Conservation (phyloP, 2,797 vertebrate genomes). For the Acropternis orthonyx region DNA sequence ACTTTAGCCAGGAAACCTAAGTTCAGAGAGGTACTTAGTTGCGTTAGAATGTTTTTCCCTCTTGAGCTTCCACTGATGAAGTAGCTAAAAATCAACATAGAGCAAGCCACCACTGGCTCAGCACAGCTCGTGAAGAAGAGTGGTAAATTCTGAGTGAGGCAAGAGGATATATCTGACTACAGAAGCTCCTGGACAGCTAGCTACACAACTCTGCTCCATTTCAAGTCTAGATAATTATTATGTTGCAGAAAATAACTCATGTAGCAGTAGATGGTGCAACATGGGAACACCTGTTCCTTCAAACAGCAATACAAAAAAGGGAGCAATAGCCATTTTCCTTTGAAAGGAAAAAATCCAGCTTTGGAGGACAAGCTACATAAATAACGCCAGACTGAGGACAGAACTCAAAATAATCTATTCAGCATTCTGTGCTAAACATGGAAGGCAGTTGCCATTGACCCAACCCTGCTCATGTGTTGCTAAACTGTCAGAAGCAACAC, state of each 20-base stretch:
- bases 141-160: not conserved
- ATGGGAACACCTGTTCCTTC: not conserved
- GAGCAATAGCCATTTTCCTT: not conserved
- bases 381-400: not conserved
- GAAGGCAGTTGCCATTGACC: not conserved
- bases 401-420: slow-evolving; percentile 13
- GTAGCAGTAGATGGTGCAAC: not conserved
- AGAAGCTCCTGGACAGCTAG: not conserved
- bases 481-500: not conserved
- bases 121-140: not conserved
- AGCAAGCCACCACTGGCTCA: not conserved
- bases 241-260: not conserved
- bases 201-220: not conserved
- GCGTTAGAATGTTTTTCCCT: not conserved
- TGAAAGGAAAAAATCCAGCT: not conserved
- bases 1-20: not conserved
- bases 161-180: not conserved
- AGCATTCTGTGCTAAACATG: not conserved
- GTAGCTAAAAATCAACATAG: not conserved
- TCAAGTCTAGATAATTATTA: slow-evolving; percentile 20
- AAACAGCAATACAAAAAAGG: not conserved
- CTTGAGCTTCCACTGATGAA: not conserved
- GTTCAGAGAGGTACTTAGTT: not conserved
- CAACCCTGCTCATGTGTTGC: not conserved
- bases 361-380: not conserved